phyloP scores from a whole-genome alignment of 53 echinoderm and acorn worm species.

The Echinometra lucunter region DNA sequence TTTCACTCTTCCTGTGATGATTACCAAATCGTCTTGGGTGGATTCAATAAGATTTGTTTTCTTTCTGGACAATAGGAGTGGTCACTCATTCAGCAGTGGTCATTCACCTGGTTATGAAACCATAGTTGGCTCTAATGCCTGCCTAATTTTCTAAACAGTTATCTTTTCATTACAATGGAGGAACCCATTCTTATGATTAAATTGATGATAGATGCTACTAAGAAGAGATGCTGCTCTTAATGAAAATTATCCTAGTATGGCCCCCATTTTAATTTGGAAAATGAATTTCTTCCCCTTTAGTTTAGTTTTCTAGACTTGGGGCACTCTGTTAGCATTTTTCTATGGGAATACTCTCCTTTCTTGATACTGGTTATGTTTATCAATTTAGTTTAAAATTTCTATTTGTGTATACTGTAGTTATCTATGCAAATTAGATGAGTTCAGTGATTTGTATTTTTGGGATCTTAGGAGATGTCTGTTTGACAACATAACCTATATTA shows the following conservation, averaged over 20 bases:
- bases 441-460: neutral
- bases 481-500: too few species aligned
- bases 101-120: conserved; percentile 40
- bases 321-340: too few species aligned
- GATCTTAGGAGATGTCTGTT: too few species aligned
- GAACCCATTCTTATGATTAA: neutral
- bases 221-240: neutral
- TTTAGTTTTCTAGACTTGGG: too few species aligned
- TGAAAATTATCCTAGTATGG: neutral
- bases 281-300: neutral
- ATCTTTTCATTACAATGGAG: conserved; percentile 20
- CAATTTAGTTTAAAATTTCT: neutral
- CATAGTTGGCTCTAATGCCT: conserved; percentile 23
- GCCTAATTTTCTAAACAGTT: conserved; percentile 50
- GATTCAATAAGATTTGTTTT: conserved; percentile 61
- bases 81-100: conserved; percentile 7
- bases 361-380: neutral
- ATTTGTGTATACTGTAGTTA: neutral
- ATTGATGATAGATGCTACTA: neutral
- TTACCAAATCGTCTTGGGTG: conserved; percentile 37
- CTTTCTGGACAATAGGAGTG: conserved; percentile 35
- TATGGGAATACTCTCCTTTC: too few species aligned
- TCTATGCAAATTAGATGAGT: neutral
- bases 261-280: neutral
- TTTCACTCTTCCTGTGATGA: conserved; percentile 24